Base-by-base conservation (phyloP, 1,140 invertebrate species). In the Pogonomyrmex californicus region DNA sequence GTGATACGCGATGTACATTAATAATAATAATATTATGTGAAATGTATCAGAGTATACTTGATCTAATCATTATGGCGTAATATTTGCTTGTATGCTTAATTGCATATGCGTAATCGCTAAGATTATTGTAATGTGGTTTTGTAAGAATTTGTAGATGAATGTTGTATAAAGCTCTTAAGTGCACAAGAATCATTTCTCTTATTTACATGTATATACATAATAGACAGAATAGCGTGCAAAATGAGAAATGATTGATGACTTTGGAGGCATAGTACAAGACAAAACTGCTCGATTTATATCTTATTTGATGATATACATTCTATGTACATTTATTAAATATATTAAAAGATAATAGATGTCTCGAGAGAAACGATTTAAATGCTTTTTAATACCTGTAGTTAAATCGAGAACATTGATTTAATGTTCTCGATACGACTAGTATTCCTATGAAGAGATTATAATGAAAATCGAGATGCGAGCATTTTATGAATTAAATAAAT, bases 241-340 rank as follows among this genome's bases (percentile, higher is more conserved):
- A 62, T 73, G 81, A 81, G 70, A 81, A 86, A 44, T 70, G 68
- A 78, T 86, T 75, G 49, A 51, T 82, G 77, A 88, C 60, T 77
- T 86, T 73, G 49, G n/a, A 83, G 30, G 83, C 79, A 87, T 83
- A 90, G 90, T 91, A 91, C 90, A 90, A 90, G 89, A 78, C 47
- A 77, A 63, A 75, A 90, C 82, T 86, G 30, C 41, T 90, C 76
- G 78, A 90, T 88, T 82, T 88, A 87, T 89, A 91, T 91, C 77
- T 81, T 76, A 91, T 91, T 89, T 70, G 78, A 83, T 88, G 87
- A 90, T 62, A 90, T 75, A 91, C 79, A 71, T 70, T 78, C 70
- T 77, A 65, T 91, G 88, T 90, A 91, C 73, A 91, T 91, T 91
- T 88, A 90, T 63, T 87, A 86, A 88, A 83, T 91, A 88, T 88